phyloP scores from a whole-genome alignment of 2,888 invertebrate genomes.

The Junonia oenone region DNA sequence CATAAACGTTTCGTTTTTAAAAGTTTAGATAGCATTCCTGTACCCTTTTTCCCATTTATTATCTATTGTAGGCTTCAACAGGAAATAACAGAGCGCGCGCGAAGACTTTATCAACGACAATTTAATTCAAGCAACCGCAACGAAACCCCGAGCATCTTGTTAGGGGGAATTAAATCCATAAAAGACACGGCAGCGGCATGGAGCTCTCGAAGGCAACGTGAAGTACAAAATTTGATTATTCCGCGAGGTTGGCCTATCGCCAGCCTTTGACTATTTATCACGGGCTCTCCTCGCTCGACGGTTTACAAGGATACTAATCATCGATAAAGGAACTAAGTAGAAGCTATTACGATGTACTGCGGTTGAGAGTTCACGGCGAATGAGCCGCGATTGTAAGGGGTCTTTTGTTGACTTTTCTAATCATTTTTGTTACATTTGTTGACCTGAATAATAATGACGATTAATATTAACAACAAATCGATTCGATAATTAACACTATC shows the following conservation, averaged over 20 bases:
- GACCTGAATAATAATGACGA: no score
- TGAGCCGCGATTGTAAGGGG: constrained; percentile 2
- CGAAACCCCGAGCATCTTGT: constrained; percentile 66
- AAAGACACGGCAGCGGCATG: constrained; percentile 65
- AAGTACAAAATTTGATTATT: constrained; percentile 76
- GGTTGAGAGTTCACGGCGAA: constrained; percentile 4
- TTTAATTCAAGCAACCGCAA: constrained; percentile 72
- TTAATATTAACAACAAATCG: no score
- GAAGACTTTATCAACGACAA: constrained; percentile 70
- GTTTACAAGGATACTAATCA: constrained; percentile 76
- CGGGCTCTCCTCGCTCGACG: constrained; percentile 61
- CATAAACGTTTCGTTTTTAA: constrained; percentile 7
- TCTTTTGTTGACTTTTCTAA: not conserved
- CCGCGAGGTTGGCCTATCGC: constrained; percentile 78
- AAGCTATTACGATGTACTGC: constrained; percentile 18
- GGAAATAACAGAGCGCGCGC: constrained; percentile 52
- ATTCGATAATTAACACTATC: not conserved
- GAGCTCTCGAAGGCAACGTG: constrained; percentile 49
- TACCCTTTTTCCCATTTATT: constrained; percentile 33
- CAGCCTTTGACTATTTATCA: constrained; percentile 75
- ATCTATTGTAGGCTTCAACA: constrained; percentile 38
- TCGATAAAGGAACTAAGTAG: constrained; percentile 49
- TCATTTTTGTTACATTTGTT: not conserved
- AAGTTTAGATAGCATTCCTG: constrained; percentile 13
- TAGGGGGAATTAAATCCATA: constrained; percentile 75